phyloP scores from a whole-genome alignment of 2,797 vertebrate species.

The Morus bassanus region DNA sequence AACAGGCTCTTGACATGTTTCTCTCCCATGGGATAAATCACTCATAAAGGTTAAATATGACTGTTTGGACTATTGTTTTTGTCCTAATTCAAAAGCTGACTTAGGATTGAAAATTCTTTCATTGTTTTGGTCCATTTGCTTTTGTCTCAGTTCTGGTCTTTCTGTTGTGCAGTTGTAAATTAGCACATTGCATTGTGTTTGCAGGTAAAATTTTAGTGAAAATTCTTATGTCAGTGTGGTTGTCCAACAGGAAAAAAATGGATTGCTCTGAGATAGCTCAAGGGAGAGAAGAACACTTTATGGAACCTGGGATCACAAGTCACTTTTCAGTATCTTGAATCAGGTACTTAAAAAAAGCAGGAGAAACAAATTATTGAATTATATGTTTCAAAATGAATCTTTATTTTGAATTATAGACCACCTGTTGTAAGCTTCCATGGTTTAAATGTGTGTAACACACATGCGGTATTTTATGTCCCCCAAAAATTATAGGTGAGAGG shows the following conservation, averaged over 20 bases:
- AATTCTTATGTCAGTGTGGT: neutral
- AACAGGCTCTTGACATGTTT: neutral
- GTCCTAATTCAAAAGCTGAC: neutral
- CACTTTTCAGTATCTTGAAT: neutral
- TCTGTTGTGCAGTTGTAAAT: neutral
- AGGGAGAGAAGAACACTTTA: neutral
- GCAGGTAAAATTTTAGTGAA: neutral
- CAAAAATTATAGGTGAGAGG: rapidly evolving
- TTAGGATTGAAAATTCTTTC: neutral
- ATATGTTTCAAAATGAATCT: neutral
- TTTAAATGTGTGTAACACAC: neutral
- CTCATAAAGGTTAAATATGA: neutral
- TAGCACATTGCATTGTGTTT: neutral
- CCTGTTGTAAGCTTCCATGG: neutral
- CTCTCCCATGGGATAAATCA: neutral
- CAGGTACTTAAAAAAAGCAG: neutral
- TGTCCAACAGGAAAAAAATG: neutral
- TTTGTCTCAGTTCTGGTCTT: neutral
- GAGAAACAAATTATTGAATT: neutral
- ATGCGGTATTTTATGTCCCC: neutral
- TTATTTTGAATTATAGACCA: neutral
- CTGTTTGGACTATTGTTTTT: neutral
- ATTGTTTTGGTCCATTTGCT: neutral
- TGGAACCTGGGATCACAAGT: neutral
- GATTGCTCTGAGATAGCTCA: neutral